These are phyloP conservation scores for Anomalospiza imberbis DNA, from an alignment of 2,797 vertebrate genomes.

Conservation along the genomic window DNA sequence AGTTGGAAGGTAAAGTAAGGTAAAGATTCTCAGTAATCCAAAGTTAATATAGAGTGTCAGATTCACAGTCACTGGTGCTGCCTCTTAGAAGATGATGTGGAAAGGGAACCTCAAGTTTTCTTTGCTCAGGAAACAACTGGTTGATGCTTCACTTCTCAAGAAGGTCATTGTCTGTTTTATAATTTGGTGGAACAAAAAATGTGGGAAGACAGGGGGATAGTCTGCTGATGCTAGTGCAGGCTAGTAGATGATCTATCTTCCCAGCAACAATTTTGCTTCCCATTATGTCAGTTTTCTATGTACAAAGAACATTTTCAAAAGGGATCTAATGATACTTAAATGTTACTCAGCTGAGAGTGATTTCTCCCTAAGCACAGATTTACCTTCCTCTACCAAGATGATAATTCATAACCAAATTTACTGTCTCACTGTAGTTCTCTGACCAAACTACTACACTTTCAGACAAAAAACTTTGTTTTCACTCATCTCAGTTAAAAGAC, in stretches of 20 bases:
- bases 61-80: background rate
- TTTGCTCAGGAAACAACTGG: constrained; percentile 80
- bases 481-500: background rate
- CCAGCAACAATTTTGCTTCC: background rate
- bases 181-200: constrained; percentile 64
- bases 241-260: background rate
- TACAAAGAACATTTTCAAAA: background rate
- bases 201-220: constrained; percentile 55
- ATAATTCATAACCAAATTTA: background rate
- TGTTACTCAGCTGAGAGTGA: background rate
- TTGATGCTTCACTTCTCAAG: constrained; percentile 64
- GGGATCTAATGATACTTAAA: background rate
- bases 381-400: background rate
- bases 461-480: background rate
- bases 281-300: background rate
- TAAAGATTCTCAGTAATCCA: constrained; percentile 22
- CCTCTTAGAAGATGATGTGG: constrained; percentile 62
- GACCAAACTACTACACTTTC: background rate
- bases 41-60: constrained; percentile 60
- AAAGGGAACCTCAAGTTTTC: constrained; percentile 66
- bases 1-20: background rate
- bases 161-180: constrained; percentile 52
- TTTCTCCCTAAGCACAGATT: background rate
- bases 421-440: background rate
- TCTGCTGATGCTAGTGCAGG: background rate